phyloP scores from a whole-genome alignment of 2,888 invertebrate species.

The Cheilosia soror region DNA sequence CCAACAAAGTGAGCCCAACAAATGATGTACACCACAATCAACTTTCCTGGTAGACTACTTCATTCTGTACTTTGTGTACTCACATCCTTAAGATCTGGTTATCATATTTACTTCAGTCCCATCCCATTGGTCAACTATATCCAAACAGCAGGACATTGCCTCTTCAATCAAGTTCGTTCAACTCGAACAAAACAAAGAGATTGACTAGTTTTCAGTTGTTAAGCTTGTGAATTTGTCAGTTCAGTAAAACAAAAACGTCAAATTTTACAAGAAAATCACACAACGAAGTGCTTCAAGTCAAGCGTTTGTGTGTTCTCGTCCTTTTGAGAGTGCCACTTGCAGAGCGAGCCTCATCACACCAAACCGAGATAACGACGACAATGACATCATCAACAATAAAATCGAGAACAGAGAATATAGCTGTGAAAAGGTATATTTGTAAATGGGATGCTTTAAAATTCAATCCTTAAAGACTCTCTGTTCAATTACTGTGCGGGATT shows the following conservation, averaged over 20 bases:
- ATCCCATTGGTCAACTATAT: conserved; percentile 10
- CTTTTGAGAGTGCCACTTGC: conserved; percentile 42
- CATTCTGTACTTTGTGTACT: no score
- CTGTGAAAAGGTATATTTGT: conserved; percentile 11
- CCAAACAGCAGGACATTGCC: conserved; percentile 14
- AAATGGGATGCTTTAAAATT: conserved; percentile 27
- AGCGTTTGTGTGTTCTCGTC: conserved; percentile 48
- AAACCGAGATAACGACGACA: conserved; percentile 30
- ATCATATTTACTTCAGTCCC: background rate
- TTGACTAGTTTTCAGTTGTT: conserved; percentile 31
- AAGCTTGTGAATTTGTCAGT: conserved; percentile 52
- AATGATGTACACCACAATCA: no score
- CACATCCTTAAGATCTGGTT: background rate
- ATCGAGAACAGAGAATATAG: conserved; percentile 52
- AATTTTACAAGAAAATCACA: conserved; percentile 39
- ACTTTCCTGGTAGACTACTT: no score
- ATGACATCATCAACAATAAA: conserved; percentile 35
- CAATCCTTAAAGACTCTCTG: conserved; percentile 19
- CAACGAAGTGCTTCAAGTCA: conserved; percentile 47
- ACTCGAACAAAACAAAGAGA: conserved; percentile 35
- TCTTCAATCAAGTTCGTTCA: conserved; percentile 29
- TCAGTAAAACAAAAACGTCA: conserved; percentile 25
- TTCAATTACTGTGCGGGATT: conserved; percentile 21
- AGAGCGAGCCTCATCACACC: conserved; percentile 28
- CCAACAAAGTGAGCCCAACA: no score